Base-by-base conservation (phyloP, 2,113 vertebrate species). In the Coptodon rendalli region DNA sequence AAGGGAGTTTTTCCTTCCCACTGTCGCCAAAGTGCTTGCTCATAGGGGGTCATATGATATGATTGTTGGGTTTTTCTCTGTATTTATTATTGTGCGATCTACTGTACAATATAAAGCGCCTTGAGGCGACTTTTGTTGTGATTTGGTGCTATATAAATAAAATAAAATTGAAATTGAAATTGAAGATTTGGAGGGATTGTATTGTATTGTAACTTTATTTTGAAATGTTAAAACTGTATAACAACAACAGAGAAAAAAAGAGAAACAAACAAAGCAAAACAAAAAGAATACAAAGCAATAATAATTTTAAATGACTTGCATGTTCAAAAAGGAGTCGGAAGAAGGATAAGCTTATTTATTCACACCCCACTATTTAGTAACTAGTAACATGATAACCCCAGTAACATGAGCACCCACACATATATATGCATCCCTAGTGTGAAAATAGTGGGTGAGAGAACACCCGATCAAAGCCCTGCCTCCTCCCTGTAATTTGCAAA, bases 361-460 rank as follows among this genome's bases (percentile, higher is more conserved):
- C 17, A n/a, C 31, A 36, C 31, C 6, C 61, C 1, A 5, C 31
- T 63, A 36, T 63, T 63, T 5, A 36, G 61, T n/a, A n/a, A 66
- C 61, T 66, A 36, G 7, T 36, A 12, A 36, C 59, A 63, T 3
- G 59, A 36, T 66, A 36, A 36, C 61, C 9, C 31, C 31, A 66
- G 31, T 1, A 66, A 66, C 0, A 66, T 6, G 0, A 36, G 31
- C 0, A 36, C 9, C 27, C n/a, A 36, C 36, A 36, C 36, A 36
- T 36, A 36, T 36, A 54, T 54, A 11, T 0, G 6, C 0, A 54
- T 54, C 52, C n/a, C n/a, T 11, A 0, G 0, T 6, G 52, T 54
- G n/a, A 54, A 54, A 22, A 54, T 54, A 54, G 52, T 54, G 9
- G 52, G n/a, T 54, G 52, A 54, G n/a, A 54, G 52, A 53, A 22